Conservation (phyloP, 2,888 invertebrate species). For the Polia nebulosa region DNA sequence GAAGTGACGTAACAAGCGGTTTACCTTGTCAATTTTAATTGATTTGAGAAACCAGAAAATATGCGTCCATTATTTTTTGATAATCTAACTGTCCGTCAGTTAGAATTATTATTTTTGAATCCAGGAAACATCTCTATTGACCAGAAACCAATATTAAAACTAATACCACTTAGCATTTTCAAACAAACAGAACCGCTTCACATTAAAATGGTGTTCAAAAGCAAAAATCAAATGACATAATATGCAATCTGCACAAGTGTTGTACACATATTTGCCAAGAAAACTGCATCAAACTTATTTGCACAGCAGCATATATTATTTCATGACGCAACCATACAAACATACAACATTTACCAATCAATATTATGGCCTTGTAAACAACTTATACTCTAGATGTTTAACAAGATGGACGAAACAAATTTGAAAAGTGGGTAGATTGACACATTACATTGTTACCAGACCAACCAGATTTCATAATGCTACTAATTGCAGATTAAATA, state of each 20-base stretch:
- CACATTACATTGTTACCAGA: constrained; percentile 7
- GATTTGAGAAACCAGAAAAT: no score
- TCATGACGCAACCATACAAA: constrained; percentile 18
- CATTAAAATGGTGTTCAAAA: neutral
- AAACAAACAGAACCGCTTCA: neutral
- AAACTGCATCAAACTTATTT: constrained; percentile 25
- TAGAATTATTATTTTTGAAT: no score
- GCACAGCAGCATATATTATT: constrained; percentile 36
- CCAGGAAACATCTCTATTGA: no score
- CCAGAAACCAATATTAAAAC: neutral
- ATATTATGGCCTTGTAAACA: constrained; percentile 31
- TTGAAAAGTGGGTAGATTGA: neutral
- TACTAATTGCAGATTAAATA: no score
- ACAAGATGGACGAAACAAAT: constrained; percentile 1
- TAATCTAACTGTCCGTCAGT: no score
- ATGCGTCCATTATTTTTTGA: no score
- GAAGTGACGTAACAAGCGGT: no score
- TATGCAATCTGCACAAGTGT: neutral
- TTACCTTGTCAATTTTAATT: no score
- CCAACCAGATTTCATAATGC: no score
- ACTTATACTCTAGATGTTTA: constrained; percentile 21
- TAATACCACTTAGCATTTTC: neutral
- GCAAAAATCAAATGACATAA: neutral
- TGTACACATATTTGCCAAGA: constrained; percentile 11
- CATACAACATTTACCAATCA: constrained; percentile 27